Percentiles rank a stretch among this genome's conserved stretches.
These are phyloP conservation scores for Nothoprocta perdicaria DNA, from an alignment of 2,113 vertebrate genomes.

Conservation along the genomic window DNA sequence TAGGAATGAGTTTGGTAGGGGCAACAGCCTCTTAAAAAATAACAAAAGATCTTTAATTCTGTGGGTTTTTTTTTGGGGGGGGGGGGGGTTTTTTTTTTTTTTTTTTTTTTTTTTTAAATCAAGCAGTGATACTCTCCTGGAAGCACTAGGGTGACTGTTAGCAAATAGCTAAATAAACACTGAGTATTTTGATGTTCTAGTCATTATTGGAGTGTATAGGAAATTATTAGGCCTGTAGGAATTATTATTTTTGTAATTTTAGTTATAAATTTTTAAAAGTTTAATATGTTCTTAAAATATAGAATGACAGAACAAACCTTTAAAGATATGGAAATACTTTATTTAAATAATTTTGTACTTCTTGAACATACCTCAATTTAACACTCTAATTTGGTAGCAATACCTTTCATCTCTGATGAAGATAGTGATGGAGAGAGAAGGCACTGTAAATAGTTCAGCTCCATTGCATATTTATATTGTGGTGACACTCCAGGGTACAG, in stretches of 20 bases:
- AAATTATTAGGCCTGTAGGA: not conserved
- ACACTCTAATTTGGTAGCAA: not conserved
- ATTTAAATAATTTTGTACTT: not conserved
- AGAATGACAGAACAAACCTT: not conserved
- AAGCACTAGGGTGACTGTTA: not conserved
- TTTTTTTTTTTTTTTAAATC: not conserved
- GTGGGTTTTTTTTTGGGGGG: not conserved
- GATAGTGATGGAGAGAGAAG: no score
- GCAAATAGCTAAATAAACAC: not conserved
- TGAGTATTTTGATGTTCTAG: not conserved
- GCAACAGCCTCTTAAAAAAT: not conserved
- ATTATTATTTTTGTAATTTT: not conserved
- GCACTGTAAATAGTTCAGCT: no score
- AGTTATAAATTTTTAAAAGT: not conserved
- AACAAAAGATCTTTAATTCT: not conserved
- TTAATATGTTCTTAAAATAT: not conserved
- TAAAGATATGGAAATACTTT: not conserved
- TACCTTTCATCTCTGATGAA: not conserved
- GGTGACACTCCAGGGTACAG: no score
- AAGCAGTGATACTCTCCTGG: not conserved
- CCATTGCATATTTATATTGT: no score
- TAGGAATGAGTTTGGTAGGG: not conserved
- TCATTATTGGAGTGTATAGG: not conserved
- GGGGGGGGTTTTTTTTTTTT: not conserved
- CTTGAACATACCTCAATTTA: not conserved